Base-by-base conservation (phyloP, 2,113 vertebrate species). In the Ceyx cyanopectus region DNA sequence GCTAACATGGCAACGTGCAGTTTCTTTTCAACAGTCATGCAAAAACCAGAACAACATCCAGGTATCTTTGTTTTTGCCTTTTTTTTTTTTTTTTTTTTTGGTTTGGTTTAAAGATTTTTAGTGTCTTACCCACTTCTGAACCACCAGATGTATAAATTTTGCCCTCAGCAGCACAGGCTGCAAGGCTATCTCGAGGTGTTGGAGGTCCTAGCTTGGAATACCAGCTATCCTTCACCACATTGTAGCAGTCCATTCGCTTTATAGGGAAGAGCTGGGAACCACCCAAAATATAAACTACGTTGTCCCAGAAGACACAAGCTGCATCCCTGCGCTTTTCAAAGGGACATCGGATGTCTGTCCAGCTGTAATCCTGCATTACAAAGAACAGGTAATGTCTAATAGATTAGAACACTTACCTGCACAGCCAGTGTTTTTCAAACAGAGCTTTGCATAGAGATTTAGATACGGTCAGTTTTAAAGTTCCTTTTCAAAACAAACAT, bases 201-300 rank as follows among this genome's bases (percentile, higher is more conserved):
- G 99, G 99, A 56, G 99, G 99, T 30, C 99, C 99, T 93, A 99
- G 98, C 97, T 99, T 99, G 95, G 99, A 99, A 97, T 99, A 99
- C 99, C 99, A 99, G 98, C 99, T 99, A 96, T 99, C 99, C 96
- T 99, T 99, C 89, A 99, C 98, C 68, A 99, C 99, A 67, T 99
- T 99, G 97, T 99, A 99, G 96, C 99, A 99, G 97, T 99, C 99
- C 99, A 99, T 99, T 92, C 99, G 97, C 93, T 99, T 99, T 96
- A 99, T 99, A 75, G 99, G 99, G 95, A 99, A 99, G 84, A 99
- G 98, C 97, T 99, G 99, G 41, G 99, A 99, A 92, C 99, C 99
- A 67, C 99, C 99, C 95, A 99, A 98, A 97, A 99, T 99, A 97
- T 99, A 99, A 66, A 99, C 99, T 83, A 99, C 99, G 29, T 99